phyloP scores from a whole-genome alignment of 2,888 invertebrate genomes.

The Slavum lentiscoides region DNA sequence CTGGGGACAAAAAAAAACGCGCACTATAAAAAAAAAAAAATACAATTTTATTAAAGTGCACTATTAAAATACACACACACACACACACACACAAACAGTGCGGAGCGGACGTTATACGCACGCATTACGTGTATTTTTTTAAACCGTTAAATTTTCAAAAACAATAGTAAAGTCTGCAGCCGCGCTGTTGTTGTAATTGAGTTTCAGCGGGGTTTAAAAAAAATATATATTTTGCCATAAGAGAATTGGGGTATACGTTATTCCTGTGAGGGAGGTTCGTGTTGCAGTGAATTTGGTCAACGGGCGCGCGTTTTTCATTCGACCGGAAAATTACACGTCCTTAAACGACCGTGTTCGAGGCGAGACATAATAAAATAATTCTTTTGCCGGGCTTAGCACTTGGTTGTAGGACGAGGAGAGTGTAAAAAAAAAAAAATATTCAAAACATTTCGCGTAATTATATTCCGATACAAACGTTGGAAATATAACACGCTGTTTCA shows the following conservation, averaged over 20 bases:
- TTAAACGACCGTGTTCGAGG: background rate
- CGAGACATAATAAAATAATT: background rate
- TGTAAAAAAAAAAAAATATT: too few relatives aligned
- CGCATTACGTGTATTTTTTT: background rate
- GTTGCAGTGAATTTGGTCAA: background rate
- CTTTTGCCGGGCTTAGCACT: background rate
- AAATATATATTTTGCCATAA: background rate
- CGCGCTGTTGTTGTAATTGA: conserved; percentile 1
- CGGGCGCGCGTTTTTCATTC: background rate
- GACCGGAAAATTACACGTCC: conserved; percentile 1
- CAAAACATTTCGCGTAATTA: too few relatives aligned
- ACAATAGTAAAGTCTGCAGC: background rate
- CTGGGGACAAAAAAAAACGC: background rate
- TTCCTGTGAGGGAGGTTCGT: conserved; percentile 3
- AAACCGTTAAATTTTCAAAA: background rate
- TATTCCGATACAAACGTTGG: background rate
- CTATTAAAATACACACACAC: too few relatives aligned
- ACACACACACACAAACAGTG: too few relatives aligned
- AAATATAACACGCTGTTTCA: too few relatives aligned
- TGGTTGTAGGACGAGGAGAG: too few relatives aligned
- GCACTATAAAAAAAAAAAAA: background rate
- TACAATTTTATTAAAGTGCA: background rate
- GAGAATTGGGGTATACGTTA: background rate
- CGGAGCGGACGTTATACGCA: too few relatives aligned
- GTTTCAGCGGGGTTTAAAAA: background rate